Base-by-base conservation (phyloP, 2,797 vertebrate genomes). In the Acridotheres tristis region DNA sequence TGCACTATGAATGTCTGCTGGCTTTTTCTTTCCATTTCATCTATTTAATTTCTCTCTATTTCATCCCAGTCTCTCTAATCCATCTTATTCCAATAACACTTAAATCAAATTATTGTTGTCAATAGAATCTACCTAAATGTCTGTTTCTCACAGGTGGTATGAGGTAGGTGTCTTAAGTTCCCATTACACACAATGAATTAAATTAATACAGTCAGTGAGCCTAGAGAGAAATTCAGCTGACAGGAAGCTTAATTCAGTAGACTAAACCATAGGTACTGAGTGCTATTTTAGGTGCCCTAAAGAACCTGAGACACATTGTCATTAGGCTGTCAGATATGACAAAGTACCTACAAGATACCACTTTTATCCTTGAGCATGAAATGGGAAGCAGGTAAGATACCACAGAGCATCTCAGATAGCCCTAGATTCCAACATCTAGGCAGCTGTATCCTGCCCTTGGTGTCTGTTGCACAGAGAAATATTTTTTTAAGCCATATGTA, bases 321-420 rank as follows among this genome's bases (percentile, higher is more conserved):
- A 90, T 93, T 90, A 85, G 36, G 18, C 58, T 93, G 58, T 63
- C 89, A 89, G 63, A 89, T 87, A 85, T 43, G 54, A 73, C 51
- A 76, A 84, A 83, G 43, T 68, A 68, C 38, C 69, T 81, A 74
- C 57, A 66, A 79, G 78, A 48, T 48, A 59, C 11, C 8, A 51
- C 34, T 82, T 86, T 36, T 50, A 55, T 78, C 36, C 62, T 66
- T 82, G 48, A 95, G 67, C 21, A 6, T 0, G 2, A 82, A 48
- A 40, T 29, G 30, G 26, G 55, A 38, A 68, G 26, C 12, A 55
- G 30, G 10, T n/a, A 67, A 51, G 23, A 40, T 21, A 77, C 7
- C 27, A 38, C 3, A 77, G 8, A 80, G 16, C 21, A 80, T 45
- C 65, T 68, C 76, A 72, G 26, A 40, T 21, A 83, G 17, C 45